Conservation (phyloP, 2,113 vertebrate genomes). For the Platichthys stellatus region DNA sequence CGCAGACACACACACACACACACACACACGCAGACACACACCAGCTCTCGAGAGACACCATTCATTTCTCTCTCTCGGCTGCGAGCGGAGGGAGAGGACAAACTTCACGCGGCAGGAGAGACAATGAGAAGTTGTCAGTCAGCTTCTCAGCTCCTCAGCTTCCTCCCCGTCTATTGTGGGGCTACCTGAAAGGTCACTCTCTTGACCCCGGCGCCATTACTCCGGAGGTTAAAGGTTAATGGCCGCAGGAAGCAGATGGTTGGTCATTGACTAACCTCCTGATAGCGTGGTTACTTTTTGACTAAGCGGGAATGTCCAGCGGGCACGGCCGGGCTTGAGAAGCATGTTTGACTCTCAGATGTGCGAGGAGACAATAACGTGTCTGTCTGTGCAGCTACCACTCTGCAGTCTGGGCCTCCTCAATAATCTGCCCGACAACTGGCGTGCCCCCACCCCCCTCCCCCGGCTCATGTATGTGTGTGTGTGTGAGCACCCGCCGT, state of each 20-base stretch:
- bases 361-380: background rate
- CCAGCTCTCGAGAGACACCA: slow-evolving; percentile 17
- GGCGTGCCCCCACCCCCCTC: background rate
- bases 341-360: background rate
- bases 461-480: background rate
- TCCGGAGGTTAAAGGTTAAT: slow-evolving; percentile 58
- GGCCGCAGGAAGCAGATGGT: slow-evolving; percentile 63
- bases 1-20: slow-evolving; percentile 11
- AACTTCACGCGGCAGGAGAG: background rate
- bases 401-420: slow-evolving; percentile 7
- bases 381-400: background rate
- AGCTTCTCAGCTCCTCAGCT: slow-evolving; percentile 23
- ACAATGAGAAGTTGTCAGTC: slow-evolving; percentile 6
- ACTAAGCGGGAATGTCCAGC: background rate
- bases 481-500: background rate
- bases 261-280: slow-evolving; percentile 52
- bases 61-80: background rate
- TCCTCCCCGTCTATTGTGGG: slow-evolving; percentile 55
- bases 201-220: slow-evolving; percentile 34
- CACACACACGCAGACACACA: slow-evolving; percentile 8
- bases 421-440: slow-evolving; percentile 73
- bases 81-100: background rate
- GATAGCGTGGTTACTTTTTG: slow-evolving; percentile 51
- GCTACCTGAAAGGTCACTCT: slow-evolving; percentile 51
- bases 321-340: too few relatives aligned